A percentile compares a stretch with the other conserved stretches of the same genome.
Conservation (phyloP, 2,888 invertebrate species). For the Tillus elongatus region DNA sequence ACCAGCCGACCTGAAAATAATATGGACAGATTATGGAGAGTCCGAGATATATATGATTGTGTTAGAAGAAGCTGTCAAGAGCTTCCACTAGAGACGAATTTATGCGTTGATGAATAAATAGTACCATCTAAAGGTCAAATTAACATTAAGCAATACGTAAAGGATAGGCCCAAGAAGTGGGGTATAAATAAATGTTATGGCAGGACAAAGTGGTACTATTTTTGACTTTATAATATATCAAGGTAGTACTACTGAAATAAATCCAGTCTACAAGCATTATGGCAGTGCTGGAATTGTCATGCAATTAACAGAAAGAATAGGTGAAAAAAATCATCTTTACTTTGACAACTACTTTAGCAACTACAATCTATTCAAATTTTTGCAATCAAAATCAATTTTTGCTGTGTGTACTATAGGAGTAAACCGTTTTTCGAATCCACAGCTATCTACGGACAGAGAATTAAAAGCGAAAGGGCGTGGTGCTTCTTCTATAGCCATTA, state of each 20-base stretch:
- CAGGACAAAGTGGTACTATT: slow-evolving; percentile 2
- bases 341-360: background rate
- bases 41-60: slow-evolving; percentile 1
- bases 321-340: background rate
- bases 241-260: background rate
- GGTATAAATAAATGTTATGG: background rate
- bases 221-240: background rate
- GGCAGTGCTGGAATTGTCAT: background rate
- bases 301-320: background rate
- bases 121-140: background rate
- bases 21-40: background rate
- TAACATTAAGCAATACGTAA: background rate
- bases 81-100: background rate
- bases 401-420: background rate
- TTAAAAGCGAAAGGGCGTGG: slow-evolving; percentile 2
- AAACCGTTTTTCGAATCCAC: background rate
- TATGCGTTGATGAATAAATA: slow-evolving; percentile 1
- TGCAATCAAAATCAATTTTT: background rate
- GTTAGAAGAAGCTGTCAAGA: slow-evolving; percentile 1
- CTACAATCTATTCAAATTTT: background rate
- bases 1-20: slow-evolving; percentile 2
- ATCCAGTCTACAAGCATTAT: background rate
- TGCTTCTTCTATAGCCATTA: background rate
- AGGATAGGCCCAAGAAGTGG: slow-evolving; percentile 1
- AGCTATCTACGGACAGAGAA: background rate